Conservation (phyloP, 2,888 invertebrate genomes). For the Rhagonycha fulva region DNA sequence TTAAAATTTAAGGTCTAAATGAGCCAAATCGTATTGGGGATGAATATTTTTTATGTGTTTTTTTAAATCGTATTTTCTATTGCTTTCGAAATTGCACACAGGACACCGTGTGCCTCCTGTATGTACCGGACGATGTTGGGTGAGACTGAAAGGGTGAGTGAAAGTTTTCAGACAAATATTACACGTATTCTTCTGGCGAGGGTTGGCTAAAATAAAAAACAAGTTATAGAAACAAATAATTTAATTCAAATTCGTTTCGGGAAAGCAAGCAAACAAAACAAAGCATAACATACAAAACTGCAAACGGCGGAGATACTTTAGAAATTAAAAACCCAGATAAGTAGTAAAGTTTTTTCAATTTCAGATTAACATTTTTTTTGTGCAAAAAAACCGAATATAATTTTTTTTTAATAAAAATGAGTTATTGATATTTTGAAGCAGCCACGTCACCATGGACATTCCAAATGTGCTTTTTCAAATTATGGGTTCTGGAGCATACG, state of each 20-base stretch:
- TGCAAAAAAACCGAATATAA: neutral
- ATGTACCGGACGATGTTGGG: conserved; percentile 1
- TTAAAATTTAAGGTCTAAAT: neutral
- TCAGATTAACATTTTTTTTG: neutral
- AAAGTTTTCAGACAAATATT: neutral
- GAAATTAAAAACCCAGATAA: neutral
- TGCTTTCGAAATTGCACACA: neutral
- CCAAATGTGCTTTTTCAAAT: conserved; percentile 40
- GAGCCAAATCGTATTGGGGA: neutral
- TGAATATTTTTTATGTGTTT: neutral
- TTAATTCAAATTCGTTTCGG: neutral
- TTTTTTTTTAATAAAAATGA: neutral
- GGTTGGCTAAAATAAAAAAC: neutral
- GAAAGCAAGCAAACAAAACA: neutral
- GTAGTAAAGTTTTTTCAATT: neutral
- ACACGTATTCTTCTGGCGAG: neutral
- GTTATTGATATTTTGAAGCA: neutral
- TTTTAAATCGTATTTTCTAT: neutral
- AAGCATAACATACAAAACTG: neutral
- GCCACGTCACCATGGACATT: conserved; percentile 25
- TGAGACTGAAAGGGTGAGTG: conserved; percentile 2
- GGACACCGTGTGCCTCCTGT: neutral
- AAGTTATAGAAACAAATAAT: neutral
- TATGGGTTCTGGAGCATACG: conserved; percentile 54
- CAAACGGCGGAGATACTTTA: neutral